phyloP scores from a whole-genome alignment of 2,113 vertebrate species.

The Pristiophorus japonicus region DNA sequence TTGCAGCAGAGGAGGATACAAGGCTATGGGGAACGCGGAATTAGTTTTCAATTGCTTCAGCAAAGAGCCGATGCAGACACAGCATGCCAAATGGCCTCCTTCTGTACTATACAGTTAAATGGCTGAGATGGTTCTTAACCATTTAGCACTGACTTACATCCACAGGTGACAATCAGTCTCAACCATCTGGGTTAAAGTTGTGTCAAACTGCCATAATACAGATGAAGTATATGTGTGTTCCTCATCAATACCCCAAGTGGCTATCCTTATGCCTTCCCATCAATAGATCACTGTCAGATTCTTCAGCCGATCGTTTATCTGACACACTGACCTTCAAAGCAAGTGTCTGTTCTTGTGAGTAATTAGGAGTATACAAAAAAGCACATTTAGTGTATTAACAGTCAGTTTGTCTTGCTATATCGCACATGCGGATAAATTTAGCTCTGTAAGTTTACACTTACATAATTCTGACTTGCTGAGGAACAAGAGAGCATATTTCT shows the following conservation, averaged over 20 bases:
- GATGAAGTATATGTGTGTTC: neutral
- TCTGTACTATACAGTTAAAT: neutral
- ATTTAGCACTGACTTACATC: neutral
- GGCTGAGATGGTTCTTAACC: neutral
- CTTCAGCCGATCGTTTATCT: neutral
- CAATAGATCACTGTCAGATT: neutral
- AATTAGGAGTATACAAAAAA: neutral
- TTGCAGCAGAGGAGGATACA: too few relatives aligned
- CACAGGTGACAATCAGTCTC: neutral
- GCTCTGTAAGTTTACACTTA: neutral
- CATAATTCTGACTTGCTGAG: slow-evolving; percentile 1
- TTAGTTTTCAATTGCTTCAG: too few relatives aligned
- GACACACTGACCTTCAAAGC: neutral
- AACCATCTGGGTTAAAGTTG: neutral
- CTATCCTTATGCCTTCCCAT: neutral
- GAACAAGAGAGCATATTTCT: neutral
- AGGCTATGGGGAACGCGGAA: too few relatives aligned
- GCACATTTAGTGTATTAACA: neutral
- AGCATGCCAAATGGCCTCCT: too few relatives aligned
- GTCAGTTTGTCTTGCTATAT: neutral
- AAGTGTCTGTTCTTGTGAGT: neutral
- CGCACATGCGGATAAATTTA: neutral
- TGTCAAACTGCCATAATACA: too few relatives aligned
- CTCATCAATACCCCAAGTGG: neutral
- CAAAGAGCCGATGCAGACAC: too few relatives aligned